phyloP scores from a whole-genome alignment of 2,888 invertebrate species.

The Drosophila mimetica region DNA sequence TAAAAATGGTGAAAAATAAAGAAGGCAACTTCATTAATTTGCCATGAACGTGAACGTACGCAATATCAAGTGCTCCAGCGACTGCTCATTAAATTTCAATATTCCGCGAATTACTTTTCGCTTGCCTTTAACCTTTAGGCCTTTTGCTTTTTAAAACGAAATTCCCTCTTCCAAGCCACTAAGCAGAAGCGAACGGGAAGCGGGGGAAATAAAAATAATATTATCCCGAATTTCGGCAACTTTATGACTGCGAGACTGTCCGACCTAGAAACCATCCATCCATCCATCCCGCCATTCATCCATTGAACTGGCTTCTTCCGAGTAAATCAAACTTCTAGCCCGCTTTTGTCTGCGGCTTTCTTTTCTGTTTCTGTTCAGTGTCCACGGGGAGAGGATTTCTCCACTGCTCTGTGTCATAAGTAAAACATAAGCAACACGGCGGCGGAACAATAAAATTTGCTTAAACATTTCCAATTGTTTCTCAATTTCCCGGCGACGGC shows the following conservation, averaged over 20 bases:
- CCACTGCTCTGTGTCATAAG: constrained; percentile 34
- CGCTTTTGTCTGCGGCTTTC: constrained; percentile 13
- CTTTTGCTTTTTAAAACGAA: constrained; percentile 19
- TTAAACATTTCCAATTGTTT: constrained; percentile 74
- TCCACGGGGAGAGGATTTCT: not conserved
- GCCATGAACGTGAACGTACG: not conserved
- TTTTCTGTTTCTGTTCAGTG: constrained; percentile 33
- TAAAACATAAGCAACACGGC: constrained; percentile 34
- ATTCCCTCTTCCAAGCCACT: constrained; percentile 38
- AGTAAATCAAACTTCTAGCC: constrained; percentile 13
- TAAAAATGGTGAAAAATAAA: not conserved
- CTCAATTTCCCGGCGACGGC: constrained; percentile 60
- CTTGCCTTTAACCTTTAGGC: constrained; percentile 31
- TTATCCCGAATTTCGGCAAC: constrained; percentile 52
- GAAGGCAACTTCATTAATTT: not conserved
- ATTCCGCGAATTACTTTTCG: constrained; percentile 27
- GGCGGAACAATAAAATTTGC: constrained; percentile 61
- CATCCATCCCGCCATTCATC: not conserved
- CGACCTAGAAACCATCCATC: constrained; percentile 32
- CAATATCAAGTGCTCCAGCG: not conserved
- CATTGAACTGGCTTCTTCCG: constrained; percentile 5
- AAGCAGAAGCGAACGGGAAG: constrained; percentile 34
- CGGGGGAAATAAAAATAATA: constrained; percentile 40
- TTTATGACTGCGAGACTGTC: constrained; percentile 44
- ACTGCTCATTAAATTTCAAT: constrained; percentile 38